phyloP scores from a whole-genome alignment of 2,888 invertebrate genomes.

The Macrosiphum euphorbiae region DNA sequence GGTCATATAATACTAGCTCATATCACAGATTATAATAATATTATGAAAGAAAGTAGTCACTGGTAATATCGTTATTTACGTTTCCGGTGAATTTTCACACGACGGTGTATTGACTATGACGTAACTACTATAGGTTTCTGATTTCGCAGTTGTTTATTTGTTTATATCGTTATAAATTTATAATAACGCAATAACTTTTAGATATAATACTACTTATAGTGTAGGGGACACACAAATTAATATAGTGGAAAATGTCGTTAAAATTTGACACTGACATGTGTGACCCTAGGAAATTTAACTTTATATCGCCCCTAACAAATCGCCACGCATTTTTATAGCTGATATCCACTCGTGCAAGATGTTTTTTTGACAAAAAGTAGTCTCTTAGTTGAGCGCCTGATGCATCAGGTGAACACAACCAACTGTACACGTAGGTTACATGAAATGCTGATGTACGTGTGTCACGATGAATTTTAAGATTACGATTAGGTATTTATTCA shows the following conservation, averaged over 20 bases:
- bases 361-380: neutral
- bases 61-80: neutral
- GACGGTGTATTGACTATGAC: too few species aligned
- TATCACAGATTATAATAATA: too few species aligned
- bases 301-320: neutral
- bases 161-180: neutral
- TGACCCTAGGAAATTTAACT: neutral
- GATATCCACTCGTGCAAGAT: neutral
- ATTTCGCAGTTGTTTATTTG: neutral
- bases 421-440: neutral
- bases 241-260: neutral
- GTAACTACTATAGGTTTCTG: too few species aligned
- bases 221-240: too few species aligned
- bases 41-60: too few species aligned
- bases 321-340: neutral
- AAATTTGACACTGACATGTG: neutral
- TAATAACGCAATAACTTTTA: neutral
- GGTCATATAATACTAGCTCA: too few species aligned
- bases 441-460: neutral
- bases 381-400: neutral
- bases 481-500: neutral
- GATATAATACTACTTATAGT: neutral
- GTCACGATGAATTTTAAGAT: neutral
- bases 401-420: neutral
- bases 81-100: neutral